Evolutionary conservation across 1,140 invertebrate species (phyloP).

Genomic region (Apolygus lucorum): DNA sequence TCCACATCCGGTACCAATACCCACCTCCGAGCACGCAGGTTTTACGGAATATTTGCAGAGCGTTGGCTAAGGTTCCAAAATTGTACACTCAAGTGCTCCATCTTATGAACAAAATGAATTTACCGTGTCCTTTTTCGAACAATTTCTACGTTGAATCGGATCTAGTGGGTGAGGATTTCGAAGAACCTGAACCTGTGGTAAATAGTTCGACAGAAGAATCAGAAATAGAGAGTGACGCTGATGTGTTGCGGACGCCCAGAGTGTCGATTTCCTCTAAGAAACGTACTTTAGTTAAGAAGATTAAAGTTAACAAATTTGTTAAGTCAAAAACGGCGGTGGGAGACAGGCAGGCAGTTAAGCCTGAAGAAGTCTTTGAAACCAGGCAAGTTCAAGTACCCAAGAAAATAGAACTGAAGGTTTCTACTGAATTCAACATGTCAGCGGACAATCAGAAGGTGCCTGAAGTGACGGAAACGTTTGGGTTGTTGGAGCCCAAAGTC

Average conservation of each 20-base stretch:
- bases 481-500: slow-evolving; percentile 36
- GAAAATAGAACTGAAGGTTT: slow-evolving; percentile 56
- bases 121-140: slow-evolving; percentile 73
- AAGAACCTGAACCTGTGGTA: slow-evolving; percentile 31
- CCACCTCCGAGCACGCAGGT: slow-evolving; percentile 62
- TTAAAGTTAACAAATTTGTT: not conserved
- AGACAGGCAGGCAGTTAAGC: slow-evolving; percentile 42
- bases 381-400: slow-evolving; percentile 33
- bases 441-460: slow-evolving; percentile 24
- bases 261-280: not conserved
- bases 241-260: slow-evolving; percentile 29
- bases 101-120: slow-evolving; percentile 92
- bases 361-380: slow-evolving; percentile 57
- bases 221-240: slow-evolving; percentile 66
- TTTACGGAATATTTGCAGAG: slow-evolving; percentile 67
- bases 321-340: not conserved
- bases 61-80: slow-evolving; percentile 60
- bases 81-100: slow-evolving; percentile 82
- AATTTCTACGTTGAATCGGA: slow-evolving; percentile 38
- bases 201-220: slow-evolving; percentile 55
- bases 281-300: not conserved
- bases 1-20: slow-evolving; percentile 64
- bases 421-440: slow-evolving; percentile 34
- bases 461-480: slow-evolving; percentile 40
- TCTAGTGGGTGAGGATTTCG: slow-evolving; percentile 15